Evolutionary conservation across 2,113 vertebrate species (phyloP).

Genomic region (Misgurnus mizolepis): DNA sequence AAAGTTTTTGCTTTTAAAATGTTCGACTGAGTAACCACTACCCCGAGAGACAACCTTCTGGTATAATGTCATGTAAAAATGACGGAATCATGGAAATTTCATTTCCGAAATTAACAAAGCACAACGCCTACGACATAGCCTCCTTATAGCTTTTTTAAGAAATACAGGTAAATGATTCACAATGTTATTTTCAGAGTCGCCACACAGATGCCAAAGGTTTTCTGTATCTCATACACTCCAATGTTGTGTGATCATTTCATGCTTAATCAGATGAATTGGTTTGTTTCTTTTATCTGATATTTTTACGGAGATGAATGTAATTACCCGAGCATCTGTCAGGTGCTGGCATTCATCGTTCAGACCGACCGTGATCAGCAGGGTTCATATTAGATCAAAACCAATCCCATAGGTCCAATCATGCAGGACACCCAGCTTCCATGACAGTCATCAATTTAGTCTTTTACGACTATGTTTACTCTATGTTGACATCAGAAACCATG

Average conservation of each 20-base stretch:
- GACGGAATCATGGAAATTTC: background rate
- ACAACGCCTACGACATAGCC: conserved; percentile 31
- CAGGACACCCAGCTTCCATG: background rate
- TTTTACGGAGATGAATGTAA: conserved; percentile 9
- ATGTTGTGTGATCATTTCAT: conserved; percentile 5
- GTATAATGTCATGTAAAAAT: conserved; percentile 20
- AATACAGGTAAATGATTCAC: conserved; percentile 1
- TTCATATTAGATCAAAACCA: conserved; percentile 24
- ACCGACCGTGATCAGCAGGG: conserved; percentile 1
- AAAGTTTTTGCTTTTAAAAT: conserved; percentile 5
- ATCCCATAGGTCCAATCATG: background rate
- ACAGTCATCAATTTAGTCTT: background rate
- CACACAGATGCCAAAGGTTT: conserved; percentile 35
- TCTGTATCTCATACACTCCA: conserved; percentile 13
- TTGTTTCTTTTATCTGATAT: conserved; percentile 22
- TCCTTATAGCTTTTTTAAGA: conserved; percentile 13
- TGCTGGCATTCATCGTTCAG: background rate
- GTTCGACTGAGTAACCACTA: conserved; percentile 19
- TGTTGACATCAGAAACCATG: background rate
- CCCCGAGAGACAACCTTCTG: conserved; percentile 11
- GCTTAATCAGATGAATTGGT: conserved; percentile 15
- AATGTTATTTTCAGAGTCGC: background rate
- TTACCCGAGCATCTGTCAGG: conserved; percentile 23
- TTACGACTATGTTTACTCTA: conserved; percentile 7
- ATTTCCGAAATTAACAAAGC: conserved; percentile 44